These are phyloP conservation scores for Chamaetylas fuelleborni DNA, from an alignment of 2,113 vertebrate genomes.

Conservation along the genomic window DNA sequence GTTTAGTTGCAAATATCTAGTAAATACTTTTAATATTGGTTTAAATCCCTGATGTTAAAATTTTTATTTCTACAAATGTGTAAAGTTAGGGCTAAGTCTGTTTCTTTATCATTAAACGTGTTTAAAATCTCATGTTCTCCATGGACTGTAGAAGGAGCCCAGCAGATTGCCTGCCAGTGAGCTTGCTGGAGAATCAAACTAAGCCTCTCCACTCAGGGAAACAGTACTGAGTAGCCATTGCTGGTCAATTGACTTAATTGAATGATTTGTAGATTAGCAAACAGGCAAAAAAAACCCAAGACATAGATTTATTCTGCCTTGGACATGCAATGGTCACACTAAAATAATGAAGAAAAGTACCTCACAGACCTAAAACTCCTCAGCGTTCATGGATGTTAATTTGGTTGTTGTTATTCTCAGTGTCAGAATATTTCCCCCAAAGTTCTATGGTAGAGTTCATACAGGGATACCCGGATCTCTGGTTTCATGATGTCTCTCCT, in stretches of 20 bases:
- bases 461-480: not conserved
- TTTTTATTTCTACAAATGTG: not conserved
- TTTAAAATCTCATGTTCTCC: not conserved
- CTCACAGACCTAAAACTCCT: not conserved
- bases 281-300: not conserved
- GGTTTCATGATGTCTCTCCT: not conserved
- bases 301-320: not conserved
- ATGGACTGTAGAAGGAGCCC: not conserved
- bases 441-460: not conserved
- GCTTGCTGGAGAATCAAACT: not conserved
- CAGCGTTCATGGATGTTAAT: not conserved
- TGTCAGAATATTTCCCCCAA: not conserved
- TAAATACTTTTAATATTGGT: not conserved
- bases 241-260: not conserved
- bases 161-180: not conserved
- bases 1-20: not conserved
- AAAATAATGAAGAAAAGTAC: not conserved
- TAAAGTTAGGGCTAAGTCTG: not conserved
- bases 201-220: not conserved
- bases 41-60: not conserved
- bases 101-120: not conserved
- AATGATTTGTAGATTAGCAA: not conserved
- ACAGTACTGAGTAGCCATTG: not conserved
- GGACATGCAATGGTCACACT: not conserved
- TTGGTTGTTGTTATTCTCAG: not conserved